Evolutionary conservation across 2,113 vertebrate genomes (phyloP).

Genomic region (Oreamnos americanus): DNA sequence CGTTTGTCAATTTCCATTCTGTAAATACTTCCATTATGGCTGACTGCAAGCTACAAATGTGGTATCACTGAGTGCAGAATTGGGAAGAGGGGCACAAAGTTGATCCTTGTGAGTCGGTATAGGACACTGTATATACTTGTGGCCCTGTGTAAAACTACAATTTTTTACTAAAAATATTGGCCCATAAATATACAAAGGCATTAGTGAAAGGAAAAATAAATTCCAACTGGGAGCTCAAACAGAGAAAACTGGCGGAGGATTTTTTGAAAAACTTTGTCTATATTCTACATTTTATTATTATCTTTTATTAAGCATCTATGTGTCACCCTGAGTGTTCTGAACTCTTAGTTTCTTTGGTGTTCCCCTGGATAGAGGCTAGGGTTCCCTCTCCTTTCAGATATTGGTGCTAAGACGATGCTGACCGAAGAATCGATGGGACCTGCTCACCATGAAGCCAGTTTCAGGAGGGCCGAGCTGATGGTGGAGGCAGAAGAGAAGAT

Average conservation of each 20-base stretch:
- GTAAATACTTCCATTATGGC: neutral
- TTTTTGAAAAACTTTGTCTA: neutral
- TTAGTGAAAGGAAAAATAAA: neutral
- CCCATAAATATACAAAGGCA: neutral
- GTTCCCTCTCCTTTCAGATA: neutral
- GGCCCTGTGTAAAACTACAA: neutral
- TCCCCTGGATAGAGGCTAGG: neutral
- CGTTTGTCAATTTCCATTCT: neutral
- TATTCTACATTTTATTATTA: neutral
- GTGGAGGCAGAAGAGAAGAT: neutral
- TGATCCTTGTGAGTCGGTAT: fast-evolving
- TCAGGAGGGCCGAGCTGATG: neutral
- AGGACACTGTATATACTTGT: neutral
- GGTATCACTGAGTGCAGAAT: neutral
- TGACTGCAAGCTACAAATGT: neutral
- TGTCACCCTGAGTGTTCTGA: neutral
- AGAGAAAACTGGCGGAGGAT: neutral
- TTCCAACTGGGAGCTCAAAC: neutral
- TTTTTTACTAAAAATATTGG: neutral
- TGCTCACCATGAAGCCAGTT: neutral
- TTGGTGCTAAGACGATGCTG: neutral
- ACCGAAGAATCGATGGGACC: neutral
- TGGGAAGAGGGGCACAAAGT: neutral
- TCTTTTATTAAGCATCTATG: neutral
- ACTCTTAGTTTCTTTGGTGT: neutral